Evolutionary conservation across 2,113 vertebrate species (phyloP).

Genomic region (Eulemur macaco): DNA sequence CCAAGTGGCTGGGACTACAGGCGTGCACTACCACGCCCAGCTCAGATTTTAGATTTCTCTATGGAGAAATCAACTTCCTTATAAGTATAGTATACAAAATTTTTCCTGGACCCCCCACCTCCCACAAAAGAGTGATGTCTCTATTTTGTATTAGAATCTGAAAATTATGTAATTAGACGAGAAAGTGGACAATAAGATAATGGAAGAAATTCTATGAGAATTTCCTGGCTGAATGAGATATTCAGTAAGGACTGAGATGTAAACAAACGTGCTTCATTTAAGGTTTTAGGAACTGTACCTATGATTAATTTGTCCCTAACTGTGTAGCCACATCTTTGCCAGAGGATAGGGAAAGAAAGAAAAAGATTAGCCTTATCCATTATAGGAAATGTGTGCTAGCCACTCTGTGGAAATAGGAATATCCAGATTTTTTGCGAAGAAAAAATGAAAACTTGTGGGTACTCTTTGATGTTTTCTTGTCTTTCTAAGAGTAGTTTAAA

Average conservation of each 20-base stretch:
- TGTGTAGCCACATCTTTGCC: not conserved
- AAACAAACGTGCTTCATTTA: slow-evolving; percentile 13
- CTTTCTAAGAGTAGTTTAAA: not conserved
- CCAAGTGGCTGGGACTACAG: too few species aligned
- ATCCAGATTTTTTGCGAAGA: not conserved
- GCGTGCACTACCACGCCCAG: too few species aligned
- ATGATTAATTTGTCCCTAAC: not conserved
- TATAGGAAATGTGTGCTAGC: not conserved
- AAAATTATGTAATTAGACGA: not conserved
- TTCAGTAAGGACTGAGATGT: not conserved
- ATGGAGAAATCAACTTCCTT: not conserved
- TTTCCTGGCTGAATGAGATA: not conserved
- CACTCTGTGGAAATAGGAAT: not conserved
- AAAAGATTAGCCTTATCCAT: not conserved
- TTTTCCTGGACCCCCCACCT: not conserved
- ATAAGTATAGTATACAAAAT: not conserved
- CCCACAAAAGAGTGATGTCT: not conserved
- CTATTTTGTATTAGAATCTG: slow-evolving; percentile 1
- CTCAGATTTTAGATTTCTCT: not conserved
- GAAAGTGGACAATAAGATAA: not conserved
- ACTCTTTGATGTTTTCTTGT: not conserved
- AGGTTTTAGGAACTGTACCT: not conserved
- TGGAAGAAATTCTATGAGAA: not conserved
- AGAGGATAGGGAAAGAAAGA: not conserved
- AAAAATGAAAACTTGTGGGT: not conserved